A percentile compares a stretch with the other conserved stretches of the same genome.
phyloP scores from a whole-genome alignment of 2,113 vertebrate species.

The Chelonoidis abingdonii region DNA sequence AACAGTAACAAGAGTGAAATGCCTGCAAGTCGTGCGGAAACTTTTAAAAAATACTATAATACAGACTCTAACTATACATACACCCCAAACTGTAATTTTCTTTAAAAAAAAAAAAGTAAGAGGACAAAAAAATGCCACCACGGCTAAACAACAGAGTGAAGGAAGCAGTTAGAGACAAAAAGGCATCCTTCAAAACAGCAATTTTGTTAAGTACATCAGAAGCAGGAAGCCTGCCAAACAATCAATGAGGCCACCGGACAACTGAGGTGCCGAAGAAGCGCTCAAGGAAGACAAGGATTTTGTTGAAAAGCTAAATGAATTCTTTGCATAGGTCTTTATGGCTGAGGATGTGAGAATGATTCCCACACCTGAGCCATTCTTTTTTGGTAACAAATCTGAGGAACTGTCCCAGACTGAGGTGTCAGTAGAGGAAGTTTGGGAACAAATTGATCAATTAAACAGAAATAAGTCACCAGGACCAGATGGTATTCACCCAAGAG shows the following conservation, averaged over 20 bases:
- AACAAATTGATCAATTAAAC: not conserved
- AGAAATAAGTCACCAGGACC: not conserved
- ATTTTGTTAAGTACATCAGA: not conserved
- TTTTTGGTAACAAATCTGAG: not conserved
- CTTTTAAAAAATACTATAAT: not conserved
- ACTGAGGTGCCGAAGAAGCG: not conserved
- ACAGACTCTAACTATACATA: not conserved
- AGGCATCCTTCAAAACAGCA: not conserved
- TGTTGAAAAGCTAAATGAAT: not conserved
- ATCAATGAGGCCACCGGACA: not conserved
- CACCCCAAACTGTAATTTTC: not conserved
- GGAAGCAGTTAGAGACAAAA: not conserved
- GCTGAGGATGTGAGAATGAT: not conserved
- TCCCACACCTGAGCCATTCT: not conserved
- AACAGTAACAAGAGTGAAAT: not conserved
- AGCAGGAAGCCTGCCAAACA: not conserved
- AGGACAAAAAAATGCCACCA: not conserved
- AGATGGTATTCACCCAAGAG: not conserved
- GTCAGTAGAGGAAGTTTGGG: not conserved
- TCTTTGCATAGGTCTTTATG: not conserved
- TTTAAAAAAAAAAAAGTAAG: not conserved
- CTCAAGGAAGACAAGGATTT: not conserved
- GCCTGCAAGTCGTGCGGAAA: not conserved
- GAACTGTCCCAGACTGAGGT: not conserved
- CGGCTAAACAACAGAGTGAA: not conserved